phyloP scores from a whole-genome alignment of 2,888 invertebrate genomes.

The Brachycybe producta region DNA sequence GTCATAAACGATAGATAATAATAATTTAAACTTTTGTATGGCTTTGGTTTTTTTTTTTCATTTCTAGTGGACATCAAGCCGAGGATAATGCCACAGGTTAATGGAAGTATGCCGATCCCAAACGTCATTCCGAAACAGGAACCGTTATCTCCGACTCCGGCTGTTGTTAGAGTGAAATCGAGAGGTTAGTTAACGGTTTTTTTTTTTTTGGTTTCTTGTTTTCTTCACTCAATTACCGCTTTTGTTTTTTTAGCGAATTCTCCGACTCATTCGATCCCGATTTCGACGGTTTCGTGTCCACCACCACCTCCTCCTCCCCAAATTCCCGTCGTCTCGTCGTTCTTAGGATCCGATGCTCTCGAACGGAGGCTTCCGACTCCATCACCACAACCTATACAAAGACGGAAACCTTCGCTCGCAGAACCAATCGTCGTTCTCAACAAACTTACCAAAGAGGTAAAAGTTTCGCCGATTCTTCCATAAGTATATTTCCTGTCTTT shows the following conservation, averaged over 20 bases:
- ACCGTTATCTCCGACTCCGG: slow-evolving; percentile 10
- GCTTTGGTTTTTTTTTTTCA: not conserved
- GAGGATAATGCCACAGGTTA: not conserved
- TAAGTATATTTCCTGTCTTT: too few species aligned
- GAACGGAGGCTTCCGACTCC: not conserved
- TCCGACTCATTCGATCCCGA: slow-evolving; percentile 1
- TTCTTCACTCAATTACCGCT: not conserved
- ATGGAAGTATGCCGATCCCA: slow-evolving; percentile 3
- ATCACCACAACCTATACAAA: not conserved
- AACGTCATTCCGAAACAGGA: slow-evolving; percentile 5
- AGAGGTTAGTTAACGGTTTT: slow-evolving; percentile 1
- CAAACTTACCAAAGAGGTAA: slow-evolving; percentile 42
- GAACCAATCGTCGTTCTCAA: slow-evolving; percentile 50
- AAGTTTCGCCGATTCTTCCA: not conserved
- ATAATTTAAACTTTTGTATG: too few species aligned
- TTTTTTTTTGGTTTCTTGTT: not conserved
- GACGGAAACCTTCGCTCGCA: slow-evolving; percentile 15
- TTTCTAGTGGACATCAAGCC: slow-evolving; percentile 1
- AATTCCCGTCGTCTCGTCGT: not conserved
- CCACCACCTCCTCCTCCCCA: slow-evolving; percentile 2
- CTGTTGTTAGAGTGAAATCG: not conserved
- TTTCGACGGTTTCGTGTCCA: too few species aligned
- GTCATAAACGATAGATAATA: too few species aligned
- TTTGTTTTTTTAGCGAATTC: slow-evolving; percentile 2
- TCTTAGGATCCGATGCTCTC: not conserved